phyloP scores from a whole-genome alignment of 1,140 invertebrate genomes.

The Hydropsyche tenuis region DNA sequence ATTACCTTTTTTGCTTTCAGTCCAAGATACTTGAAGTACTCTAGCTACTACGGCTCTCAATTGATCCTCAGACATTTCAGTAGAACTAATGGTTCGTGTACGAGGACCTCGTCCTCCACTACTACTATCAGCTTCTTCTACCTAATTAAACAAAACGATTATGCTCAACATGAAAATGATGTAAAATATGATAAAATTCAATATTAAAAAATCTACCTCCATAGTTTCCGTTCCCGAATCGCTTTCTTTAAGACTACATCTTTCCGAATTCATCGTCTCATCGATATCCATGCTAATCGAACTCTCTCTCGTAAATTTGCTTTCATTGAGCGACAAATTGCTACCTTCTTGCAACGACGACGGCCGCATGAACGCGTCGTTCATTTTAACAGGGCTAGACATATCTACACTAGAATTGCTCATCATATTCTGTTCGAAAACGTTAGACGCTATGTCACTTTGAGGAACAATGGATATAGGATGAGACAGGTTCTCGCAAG shows the following conservation, averaged over 20 bases:
- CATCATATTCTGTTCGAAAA: constrained; percentile 23
- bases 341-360: constrained; percentile 14
- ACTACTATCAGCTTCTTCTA: constrained; percentile 57
- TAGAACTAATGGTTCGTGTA: constrained; percentile 60
- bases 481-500: not conserved
- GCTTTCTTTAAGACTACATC: constrained; percentile 64
- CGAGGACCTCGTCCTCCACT: constrained; percentile 55
- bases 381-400: constrained; percentile 30
- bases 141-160: constrained; percentile 49
- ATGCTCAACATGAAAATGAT: not conserved
- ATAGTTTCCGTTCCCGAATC: constrained; percentile 82
- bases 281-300: constrained; percentile 67
- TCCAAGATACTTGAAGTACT: constrained; percentile 72
- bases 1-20: constrained; percentile 62
- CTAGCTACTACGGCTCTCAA: constrained; percentile 66
- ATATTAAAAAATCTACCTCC: constrained; percentile 64
- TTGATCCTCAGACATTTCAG: constrained; percentile 69
- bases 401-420: constrained; percentile 28
- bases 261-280: constrained; percentile 62
- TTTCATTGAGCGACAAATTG: constrained; percentile 48
- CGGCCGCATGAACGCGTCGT: constrained; percentile 35
- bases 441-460: constrained; percentile 53
- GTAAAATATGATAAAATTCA: not conserved
- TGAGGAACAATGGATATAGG: not conserved
- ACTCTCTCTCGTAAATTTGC: constrained; percentile 51